Evolutionary conservation across 2,797 vertebrate species (phyloP), one percentile per base, ranked within the genome.

Genomic region (Ceryle rudis): DNA sequence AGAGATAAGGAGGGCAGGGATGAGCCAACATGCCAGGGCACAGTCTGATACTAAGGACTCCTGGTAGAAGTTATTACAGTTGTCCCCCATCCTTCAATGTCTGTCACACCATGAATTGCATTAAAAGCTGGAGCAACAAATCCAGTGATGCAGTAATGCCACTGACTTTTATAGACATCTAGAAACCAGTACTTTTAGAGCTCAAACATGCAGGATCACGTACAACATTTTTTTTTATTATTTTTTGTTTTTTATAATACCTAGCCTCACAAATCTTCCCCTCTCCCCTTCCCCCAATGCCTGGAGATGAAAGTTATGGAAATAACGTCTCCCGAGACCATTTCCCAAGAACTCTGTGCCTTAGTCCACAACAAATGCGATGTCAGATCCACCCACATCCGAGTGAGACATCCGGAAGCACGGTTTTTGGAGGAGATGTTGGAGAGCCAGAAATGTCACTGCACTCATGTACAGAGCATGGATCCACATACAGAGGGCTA

Each of bases 301-400:
- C 90, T 66, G 62, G 77, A 84, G 55, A 85, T 2, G 1, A 82
- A 64, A 82, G 52, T 86, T 87, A 87, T 42, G 47, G 88, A 96
- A 94, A 92, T 61, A 77, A 57, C 0, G 0, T 28, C 92, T 80
- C 89, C 78, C 13, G 74, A 96, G 90, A 90, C 60, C 31, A 46
- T 89, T 97, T 96, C 90, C 78, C 90, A 95, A 96, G 83, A 92
- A 89, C 78, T 86, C 60, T 84, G 62, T 84, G 78, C 66, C 58
- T 89, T 70, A 25, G 62, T 77, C 92, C 52, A 18, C 78, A 52
- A 86, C 88, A 93, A 89, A 73, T 65, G 28, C 51, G 77, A 2
- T 31, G 42, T 28, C 5, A 2, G 67, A 90, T 77, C 89, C 74
- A 77, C 93, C 92, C 95, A 96, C 90, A 77, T 70, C 60, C 0